These are phyloP conservation scores for Amblyornis subalaris DNA, from an alignment of 2,113 vertebrate genomes.

Conservation along the genomic window DNA sequence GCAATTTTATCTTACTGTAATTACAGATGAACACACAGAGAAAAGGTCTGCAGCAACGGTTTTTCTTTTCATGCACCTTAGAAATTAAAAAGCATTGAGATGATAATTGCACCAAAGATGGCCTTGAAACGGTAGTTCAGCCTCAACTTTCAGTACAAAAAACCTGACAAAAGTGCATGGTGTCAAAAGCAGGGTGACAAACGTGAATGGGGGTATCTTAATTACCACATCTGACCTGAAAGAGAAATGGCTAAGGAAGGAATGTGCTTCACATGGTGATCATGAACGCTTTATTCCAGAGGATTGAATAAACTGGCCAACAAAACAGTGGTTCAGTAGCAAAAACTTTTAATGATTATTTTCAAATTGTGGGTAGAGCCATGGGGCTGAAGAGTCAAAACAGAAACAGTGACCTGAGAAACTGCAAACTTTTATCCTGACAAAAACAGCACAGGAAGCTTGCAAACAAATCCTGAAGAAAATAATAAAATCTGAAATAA, in stretches of 20 bases:
- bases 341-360: neutral
- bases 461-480: neutral
- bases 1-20: neutral
- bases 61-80: neutral
- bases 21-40: neutral
- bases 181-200: neutral
- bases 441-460: neutral
- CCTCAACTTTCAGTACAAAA: neutral
- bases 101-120: neutral
- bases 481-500: neutral
- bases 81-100: neutral
- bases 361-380: neutral
- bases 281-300: neutral
- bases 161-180: accelerated
- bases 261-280: neutral
- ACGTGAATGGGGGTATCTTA: neutral
- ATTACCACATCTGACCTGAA: neutral
- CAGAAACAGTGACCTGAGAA: neutral
- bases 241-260: neutral
- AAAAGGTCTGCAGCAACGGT: neutral
- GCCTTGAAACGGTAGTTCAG: neutral
- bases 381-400: neutral
- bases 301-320: neutral
- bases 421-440: neutral
- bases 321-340: neutral